Conservation (phyloP, 2,888 invertebrate species). For the Rhimphoctona megacephalus region DNA sequence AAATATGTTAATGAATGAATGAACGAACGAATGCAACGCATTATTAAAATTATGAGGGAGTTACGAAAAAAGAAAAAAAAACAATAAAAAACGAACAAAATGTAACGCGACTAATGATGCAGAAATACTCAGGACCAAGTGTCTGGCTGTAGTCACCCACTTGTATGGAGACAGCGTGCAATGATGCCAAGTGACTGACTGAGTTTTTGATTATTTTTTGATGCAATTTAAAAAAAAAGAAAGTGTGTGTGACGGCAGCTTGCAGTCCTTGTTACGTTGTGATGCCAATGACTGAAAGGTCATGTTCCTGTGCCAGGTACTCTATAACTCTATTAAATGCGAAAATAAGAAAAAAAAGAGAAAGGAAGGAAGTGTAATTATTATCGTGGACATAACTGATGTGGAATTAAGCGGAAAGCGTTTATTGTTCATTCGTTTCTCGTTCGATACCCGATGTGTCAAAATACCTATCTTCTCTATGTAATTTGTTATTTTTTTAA, state of each 20-base stretch:
- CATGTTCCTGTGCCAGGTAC: constrained; percentile 85
- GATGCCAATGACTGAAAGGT: constrained; percentile 85
- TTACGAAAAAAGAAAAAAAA: constrained; percentile 52
- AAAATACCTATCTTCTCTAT: constrained; percentile 81
- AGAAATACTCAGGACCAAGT: constrained; percentile 85
- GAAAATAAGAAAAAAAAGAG: constrained; percentile 59
- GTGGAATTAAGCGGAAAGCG: constrained; percentile 73
- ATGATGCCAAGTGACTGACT: constrained; percentile 71
- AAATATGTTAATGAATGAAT: constrained; percentile 33
- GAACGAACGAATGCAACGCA: constrained; percentile 54
- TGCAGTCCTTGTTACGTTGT: constrained; percentile 84
- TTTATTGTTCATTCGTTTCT: constrained; percentile 66
- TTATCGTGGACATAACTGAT: constrained; percentile 77
- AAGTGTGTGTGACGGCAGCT: constrained; percentile 81
- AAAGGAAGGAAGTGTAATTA: constrained; percentile 69
- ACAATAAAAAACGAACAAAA: constrained; percentile 62
- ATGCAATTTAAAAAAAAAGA: constrained; percentile 34
- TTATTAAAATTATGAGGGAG: constrained; percentile 34
- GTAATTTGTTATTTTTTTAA: constrained; percentile 84
- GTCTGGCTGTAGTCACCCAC: constrained; percentile 83
- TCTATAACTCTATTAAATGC: constrained; percentile 73
- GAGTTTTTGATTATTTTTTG: constrained; percentile 56
- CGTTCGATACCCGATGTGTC: constrained; percentile 79
- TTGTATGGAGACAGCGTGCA: constrained; percentile 72
- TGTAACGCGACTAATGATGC: constrained; percentile 74